These are phyloP conservation scores for Malurus leucopterus DNA, from an alignment of 2,797 vertebrate genomes.

Conservation along the genomic window DNA sequence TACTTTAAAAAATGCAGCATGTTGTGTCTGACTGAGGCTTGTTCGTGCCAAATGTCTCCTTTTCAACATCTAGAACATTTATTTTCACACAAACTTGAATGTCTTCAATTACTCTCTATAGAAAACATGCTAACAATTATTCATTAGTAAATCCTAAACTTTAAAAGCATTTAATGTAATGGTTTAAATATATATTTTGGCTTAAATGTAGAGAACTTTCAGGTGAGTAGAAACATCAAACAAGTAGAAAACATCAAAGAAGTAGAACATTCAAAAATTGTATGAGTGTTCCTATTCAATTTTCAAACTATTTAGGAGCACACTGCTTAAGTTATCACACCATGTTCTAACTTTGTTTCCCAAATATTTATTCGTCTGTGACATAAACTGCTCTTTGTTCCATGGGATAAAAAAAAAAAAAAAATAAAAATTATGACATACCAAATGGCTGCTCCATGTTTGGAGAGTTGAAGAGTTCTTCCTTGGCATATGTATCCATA, in stretches of 20 bases:
- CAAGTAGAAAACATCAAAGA: no score
- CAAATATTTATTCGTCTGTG: neutral
- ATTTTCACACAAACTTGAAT: neutral
- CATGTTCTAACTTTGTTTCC: neutral
- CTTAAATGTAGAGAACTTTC: neutral
- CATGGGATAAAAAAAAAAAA: neutral
- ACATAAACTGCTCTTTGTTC: neutral
- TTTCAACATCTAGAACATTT: neutral
- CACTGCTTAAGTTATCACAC: neutral
- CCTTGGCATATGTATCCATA: neutral
- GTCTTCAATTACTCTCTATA: neutral
- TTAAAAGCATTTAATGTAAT: neutral
- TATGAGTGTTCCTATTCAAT: neutral
- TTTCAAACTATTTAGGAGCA: neutral
- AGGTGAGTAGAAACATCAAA: neutral
- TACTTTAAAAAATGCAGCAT: neutral
- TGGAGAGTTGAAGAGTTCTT: no score
- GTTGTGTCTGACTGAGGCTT: neutral
- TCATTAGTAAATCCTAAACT: neutral
- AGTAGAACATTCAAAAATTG: neutral
- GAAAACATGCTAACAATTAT: neutral
- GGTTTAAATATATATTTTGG: neutral
- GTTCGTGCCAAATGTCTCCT: neutral
- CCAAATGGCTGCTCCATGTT: neutral
- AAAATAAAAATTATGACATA: neutral